Conservation (phyloP, 2,888 invertebrate species). For the Physocephala rufipes region DNA sequence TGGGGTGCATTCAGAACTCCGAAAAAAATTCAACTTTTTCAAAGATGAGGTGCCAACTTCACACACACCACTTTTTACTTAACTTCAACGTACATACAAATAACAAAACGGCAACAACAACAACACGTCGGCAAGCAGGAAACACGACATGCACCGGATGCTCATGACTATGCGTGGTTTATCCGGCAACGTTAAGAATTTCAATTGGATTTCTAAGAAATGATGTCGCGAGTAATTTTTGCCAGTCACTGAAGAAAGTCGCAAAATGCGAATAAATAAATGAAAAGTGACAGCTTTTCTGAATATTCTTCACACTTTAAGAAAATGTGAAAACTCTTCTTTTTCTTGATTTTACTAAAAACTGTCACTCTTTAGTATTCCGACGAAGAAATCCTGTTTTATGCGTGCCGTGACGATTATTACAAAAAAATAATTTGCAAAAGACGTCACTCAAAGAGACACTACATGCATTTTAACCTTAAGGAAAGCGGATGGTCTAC, state of each 20-base stretch:
- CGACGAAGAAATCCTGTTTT: too few species aligned
- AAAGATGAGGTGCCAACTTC: too few species aligned
- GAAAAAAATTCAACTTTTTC: too few species aligned
- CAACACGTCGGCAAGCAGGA: constrained; percentile 20
- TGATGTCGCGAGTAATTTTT: not conserved
- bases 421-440: too few species aligned
- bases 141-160: constrained; percentile 18
- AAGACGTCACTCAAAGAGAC: too few species aligned
- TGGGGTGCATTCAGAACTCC: too few species aligned
- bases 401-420: too few species aligned
- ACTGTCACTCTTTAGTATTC: too few species aligned
- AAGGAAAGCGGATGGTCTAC: too few species aligned
- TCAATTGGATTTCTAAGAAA: constrained; percentile 9
- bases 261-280: not conserved
- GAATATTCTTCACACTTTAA: not conserved
- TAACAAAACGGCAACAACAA: not conserved
- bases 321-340: not conserved
- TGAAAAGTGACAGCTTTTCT: constrained; percentile 1
- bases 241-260: not conserved
- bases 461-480: too few species aligned
- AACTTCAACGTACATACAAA: not conserved
- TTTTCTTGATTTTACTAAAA: too few species aligned
- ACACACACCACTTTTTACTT: too few species aligned
- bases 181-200: not conserved
- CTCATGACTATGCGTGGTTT: constrained; percentile 9